Percentiles rank a stretch among this genome's conserved stretches.
phyloP scores from a whole-genome alignment of 1,140 invertebrate species.

The Magallana gigas region DNA sequence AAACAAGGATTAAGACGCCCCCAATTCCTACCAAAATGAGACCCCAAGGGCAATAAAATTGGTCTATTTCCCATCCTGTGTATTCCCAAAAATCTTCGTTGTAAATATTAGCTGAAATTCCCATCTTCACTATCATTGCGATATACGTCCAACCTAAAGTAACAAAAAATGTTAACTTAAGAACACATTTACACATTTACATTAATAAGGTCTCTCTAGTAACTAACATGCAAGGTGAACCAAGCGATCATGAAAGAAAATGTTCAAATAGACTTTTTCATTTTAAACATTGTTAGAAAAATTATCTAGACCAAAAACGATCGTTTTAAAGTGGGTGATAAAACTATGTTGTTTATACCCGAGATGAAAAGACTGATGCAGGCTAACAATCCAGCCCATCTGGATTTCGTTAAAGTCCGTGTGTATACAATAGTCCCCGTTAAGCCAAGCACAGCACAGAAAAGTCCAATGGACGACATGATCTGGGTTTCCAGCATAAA shows the following conservation, averaged over 20 bases:
- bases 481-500: background rate
- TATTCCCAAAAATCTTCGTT: background rate
- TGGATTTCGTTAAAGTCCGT: background rate
- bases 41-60: slow-evolving; percentile 17
- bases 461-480: background rate
- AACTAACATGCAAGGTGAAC: no score
- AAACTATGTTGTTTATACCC: background rate
- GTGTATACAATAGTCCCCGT: background rate
- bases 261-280: no score
- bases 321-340: no score
- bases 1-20: slow-evolving; percentile 21
- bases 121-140: background rate
- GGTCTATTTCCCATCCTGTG: background rate
- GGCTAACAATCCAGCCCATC: background rate
- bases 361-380: background rate
- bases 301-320: background rate
- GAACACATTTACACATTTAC: no score
- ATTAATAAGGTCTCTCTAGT: no score
- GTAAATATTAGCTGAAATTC: background rate
- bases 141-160: slow-evolving; percentile 1
- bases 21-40: slow-evolving; percentile 2
- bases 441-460: background rate
- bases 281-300: background rate
- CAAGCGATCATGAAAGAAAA: no score
- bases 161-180: no score